These are phyloP conservation scores for Geotrypetes seraphini DNA, from an alignment of 2,797 vertebrate species.

Conservation along the genomic window DNA sequence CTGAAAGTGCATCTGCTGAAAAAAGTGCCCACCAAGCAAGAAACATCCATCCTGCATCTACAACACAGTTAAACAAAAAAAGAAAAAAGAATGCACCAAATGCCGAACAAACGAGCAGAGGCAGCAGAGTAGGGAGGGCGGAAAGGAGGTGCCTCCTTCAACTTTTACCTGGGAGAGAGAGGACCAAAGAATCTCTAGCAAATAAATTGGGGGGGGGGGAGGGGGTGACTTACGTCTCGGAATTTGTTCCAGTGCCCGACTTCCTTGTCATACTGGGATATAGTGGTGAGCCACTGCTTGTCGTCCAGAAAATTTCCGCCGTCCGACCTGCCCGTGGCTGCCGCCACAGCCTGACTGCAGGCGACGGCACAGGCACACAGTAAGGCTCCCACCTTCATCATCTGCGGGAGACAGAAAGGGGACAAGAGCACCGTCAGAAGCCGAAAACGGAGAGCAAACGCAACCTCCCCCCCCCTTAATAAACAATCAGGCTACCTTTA, in stretches of 20 bases:
- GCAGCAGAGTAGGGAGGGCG: too few species aligned
- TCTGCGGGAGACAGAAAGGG: slow-evolving; percentile 44
- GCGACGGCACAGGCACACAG: slow-evolving; percentile 72
- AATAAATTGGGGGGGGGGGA: not conserved
- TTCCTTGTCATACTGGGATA: slow-evolving; percentile 64
- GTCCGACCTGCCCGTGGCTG: slow-evolving; percentile 62
- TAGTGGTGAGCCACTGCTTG: slow-evolving; percentile 77
- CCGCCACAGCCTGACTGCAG: slow-evolving; percentile 54
- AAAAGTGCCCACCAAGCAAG: too few species aligned
- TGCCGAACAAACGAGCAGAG: too few species aligned
- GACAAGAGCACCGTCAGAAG: not conserved
- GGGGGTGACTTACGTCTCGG: slow-evolving; percentile 93
- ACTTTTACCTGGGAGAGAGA: too few species aligned
- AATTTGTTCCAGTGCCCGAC: slow-evolving; percentile 90
- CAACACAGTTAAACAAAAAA: too few species aligned
- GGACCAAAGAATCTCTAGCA: too few species aligned
- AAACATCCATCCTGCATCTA: too few species aligned
- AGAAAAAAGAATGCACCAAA: too few species aligned
- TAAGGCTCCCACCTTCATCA: slow-evolving; percentile 67
- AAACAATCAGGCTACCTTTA: not conserved
- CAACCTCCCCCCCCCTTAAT: not conserved
- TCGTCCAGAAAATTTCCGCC: slow-evolving; percentile 91
- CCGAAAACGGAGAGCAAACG: too few species aligned
- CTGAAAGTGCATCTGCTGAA: too few species aligned
- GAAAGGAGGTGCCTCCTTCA: too few species aligned